Conservation (phyloP, 2,797 vertebrate genomes). For the Rhodeus uyekii region DNA sequence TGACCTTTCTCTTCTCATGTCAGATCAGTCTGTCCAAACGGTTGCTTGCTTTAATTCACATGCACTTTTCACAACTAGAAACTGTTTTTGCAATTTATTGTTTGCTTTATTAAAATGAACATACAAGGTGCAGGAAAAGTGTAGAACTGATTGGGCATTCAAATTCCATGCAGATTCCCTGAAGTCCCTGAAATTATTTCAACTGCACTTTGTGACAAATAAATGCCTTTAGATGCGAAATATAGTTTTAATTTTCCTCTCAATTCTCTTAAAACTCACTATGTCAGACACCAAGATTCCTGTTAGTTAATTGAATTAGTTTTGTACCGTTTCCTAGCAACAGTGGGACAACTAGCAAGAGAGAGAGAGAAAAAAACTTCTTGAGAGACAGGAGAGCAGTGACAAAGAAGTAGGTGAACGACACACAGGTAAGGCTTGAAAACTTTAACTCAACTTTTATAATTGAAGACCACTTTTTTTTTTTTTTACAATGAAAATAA, state of each 20-base stretch:
- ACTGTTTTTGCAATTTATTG: neutral
- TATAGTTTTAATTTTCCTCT: neutral
- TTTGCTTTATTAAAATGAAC: neutral
- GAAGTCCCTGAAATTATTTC: neutral
- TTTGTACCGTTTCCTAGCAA: conserved; percentile 72
- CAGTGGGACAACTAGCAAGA: conserved; percentile 59
- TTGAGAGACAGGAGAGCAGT: conserved; percentile 15
- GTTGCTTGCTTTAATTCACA: no score
- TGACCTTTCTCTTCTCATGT: neutral
- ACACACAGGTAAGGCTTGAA: conserved; percentile 45
- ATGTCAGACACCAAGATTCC: no score
- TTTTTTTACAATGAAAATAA: neutral
- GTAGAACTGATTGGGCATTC: neutral
- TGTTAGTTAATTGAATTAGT: conserved; percentile 48
- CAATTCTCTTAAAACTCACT: no score
- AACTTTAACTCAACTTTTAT: neutral
- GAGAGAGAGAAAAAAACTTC: conserved; percentile 30
- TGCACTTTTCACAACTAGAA: no score
- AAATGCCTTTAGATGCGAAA: neutral
- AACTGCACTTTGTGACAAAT: neutral
- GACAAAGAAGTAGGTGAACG: conserved; percentile 4
- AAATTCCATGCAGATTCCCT: neutral
- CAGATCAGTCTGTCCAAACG: neutral
- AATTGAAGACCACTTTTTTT: neutral
- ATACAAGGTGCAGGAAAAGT: neutral